Evolutionary conservation across 2,113 vertebrate species (phyloP).

Genomic region (Gavia stellata): DNA sequence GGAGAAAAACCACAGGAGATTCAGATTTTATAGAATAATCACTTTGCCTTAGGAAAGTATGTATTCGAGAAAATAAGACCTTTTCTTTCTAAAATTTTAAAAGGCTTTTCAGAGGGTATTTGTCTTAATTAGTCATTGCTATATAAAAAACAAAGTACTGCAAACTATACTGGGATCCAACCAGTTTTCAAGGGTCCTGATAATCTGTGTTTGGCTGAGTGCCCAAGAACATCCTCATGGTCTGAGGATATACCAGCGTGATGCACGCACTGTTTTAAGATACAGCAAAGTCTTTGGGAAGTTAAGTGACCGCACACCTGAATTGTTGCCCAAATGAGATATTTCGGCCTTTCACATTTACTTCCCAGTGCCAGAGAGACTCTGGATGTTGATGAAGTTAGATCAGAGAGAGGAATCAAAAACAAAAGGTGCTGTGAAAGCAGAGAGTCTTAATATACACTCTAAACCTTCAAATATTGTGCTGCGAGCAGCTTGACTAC

Average conservation of each 20-base stretch:
- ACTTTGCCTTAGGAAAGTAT: background rate
- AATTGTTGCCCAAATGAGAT: background rate
- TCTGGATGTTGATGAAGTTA: background rate
- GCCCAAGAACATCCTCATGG: background rate
- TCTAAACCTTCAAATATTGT: background rate
- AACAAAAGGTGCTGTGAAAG: background rate
- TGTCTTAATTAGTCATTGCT: background rate
- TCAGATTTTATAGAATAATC: background rate
- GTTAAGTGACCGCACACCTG: background rate
- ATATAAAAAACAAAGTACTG: background rate
- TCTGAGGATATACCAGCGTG: background rate
- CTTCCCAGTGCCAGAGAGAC: background rate
- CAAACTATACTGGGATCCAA: background rate
- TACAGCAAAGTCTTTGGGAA: background rate
- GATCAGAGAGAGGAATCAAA: background rate
- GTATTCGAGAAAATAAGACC: background rate
- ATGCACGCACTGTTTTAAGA: background rate
- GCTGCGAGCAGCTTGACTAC: background rate
- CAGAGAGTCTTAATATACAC: background rate
- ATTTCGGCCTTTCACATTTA: background rate
- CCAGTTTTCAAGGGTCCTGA: background rate
- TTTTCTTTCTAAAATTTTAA: background rate
- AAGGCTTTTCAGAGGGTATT: background rate
- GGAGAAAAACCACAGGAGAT: background rate
- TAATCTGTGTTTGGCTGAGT: background rate